Conservation (phyloP, 2,888 invertebrate species). For the Scaptomyza parva region DNA sequence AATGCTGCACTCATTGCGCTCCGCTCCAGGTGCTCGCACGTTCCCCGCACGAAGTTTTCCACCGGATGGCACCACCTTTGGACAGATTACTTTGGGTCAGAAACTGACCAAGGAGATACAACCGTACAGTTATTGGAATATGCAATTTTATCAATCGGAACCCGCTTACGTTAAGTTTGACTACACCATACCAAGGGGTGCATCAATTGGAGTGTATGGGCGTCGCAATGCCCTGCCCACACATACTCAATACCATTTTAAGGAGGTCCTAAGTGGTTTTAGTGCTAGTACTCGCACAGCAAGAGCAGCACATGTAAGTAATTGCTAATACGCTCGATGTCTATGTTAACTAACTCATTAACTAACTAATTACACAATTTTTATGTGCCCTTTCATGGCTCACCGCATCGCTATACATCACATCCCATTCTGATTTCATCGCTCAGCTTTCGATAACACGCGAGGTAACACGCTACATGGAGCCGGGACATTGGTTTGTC, state of each 20-base stretch:
- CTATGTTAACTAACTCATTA: conserved; percentile 46
- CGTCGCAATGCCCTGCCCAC: conserved; percentile 97
- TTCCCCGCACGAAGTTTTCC: conserved; percentile 96
- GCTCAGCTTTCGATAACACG: conserved; percentile 91
- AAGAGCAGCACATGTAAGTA: conserved; percentile 94
- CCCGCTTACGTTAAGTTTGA: conserved; percentile 97
- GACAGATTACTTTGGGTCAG: conserved; percentile 94
- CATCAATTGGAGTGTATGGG: conserved; percentile 97
- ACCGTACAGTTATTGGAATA: conserved; percentile 98
- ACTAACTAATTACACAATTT: conserved; percentile 49
- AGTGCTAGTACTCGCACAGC: conserved; percentile 94
- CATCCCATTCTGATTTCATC: conserved; percentile 8
- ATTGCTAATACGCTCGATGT: conserved; percentile 20
- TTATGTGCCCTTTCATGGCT: conserved; percentile 55
- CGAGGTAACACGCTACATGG: conserved; percentile 97
- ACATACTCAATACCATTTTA: conserved; percentile 97
- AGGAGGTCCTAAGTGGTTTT: conserved; percentile 96
- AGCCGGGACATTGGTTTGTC: conserved; percentile 98
- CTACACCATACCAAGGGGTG: conserved; percentile 95
- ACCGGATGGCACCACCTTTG: conserved; percentile 96
- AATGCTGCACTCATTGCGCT: conserved; percentile 16
- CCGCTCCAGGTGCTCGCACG: conserved; percentile 91
- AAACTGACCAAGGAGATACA: conserved; percentile 95
- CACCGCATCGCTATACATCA: conserved; percentile 25
- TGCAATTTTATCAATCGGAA: conserved; percentile 98